Conservation (phyloP, 2,797 vertebrate genomes). For the Pyrrhura leucotis region DNA sequence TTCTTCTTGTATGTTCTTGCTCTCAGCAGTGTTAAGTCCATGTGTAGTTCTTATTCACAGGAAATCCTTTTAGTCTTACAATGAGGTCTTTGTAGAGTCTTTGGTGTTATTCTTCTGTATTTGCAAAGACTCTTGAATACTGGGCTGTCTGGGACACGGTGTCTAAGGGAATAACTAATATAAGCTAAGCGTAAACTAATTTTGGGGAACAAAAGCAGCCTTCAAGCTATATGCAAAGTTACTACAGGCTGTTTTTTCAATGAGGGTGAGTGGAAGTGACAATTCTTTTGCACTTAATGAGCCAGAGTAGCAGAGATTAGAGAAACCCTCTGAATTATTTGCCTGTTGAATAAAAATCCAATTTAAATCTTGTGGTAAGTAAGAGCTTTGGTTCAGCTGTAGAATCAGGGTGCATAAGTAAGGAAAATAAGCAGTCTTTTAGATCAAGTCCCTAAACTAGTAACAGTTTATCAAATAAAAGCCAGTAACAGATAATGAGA, state of each 20-base stretch:
- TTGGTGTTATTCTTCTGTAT: slow-evolving; percentile 65
- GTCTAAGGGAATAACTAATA: slow-evolving; percentile 60
- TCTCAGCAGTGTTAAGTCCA: slow-evolving; percentile 67
- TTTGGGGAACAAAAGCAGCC: slow-evolving; percentile 61
- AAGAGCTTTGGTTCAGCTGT: slow-evolving; percentile 27
- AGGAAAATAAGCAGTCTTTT: slow-evolving; percentile 52
- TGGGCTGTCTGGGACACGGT: slow-evolving; percentile 23
- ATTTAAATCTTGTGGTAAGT: slow-evolving; percentile 47
- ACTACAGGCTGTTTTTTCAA: slow-evolving; percentile 52
- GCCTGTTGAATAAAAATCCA: slow-evolving; percentile 62
- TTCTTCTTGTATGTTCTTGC: slow-evolving; percentile 69
- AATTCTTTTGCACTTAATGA: slow-evolving; percentile 61
- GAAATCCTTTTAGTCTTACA: slow-evolving; percentile 68
- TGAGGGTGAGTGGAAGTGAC: slow-evolving; percentile 44
- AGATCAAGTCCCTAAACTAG: slow-evolving; percentile 24
- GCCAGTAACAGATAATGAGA: slow-evolving; percentile 43
- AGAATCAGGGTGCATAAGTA: slow-evolving; percentile 22
- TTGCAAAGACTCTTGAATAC: slow-evolving; percentile 62
- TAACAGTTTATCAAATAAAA: slow-evolving; percentile 39
- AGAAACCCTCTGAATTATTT: slow-evolving; percentile 58
- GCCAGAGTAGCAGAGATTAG: slow-evolving; percentile 47
- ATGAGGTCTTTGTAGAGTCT: slow-evolving; percentile 59
- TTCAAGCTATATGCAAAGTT: slow-evolving; percentile 55
- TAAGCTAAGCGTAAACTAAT: slow-evolving; percentile 63
- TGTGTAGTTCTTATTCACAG: slow-evolving; percentile 65